phyloP scores from a whole-genome alignment of 2,888 invertebrate species.

The Sesia apiformis region DNA sequence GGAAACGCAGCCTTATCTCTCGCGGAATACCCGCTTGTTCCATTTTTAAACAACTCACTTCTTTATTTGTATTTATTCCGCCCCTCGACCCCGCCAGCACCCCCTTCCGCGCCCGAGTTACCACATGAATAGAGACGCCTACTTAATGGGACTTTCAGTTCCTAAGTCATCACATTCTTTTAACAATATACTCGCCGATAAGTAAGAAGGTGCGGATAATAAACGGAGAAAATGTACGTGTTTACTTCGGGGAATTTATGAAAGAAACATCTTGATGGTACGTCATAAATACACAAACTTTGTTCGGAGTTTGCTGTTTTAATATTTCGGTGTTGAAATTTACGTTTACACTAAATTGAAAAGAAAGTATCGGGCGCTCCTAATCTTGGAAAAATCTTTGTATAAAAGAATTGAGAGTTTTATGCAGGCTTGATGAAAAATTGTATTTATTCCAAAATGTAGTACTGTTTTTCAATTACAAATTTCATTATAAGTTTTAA shows the following conservation, averaged over 20 bases:
- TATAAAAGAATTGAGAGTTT: no score
- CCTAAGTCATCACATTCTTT: conserved; percentile 71
- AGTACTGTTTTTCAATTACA: no score
- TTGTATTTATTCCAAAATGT: no score
- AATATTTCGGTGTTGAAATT: not conserved
- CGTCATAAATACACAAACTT: conserved; percentile 45
- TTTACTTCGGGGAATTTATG: conserved; percentile 45
- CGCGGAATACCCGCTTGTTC: conserved; percentile 68
- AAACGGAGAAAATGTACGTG: conserved; percentile 61
- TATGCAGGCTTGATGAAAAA: no score
- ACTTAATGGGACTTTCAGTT: conserved; percentile 73
- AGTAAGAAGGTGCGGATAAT: conserved; percentile 68
- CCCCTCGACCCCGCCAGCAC: conserved; percentile 21
- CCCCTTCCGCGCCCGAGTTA: conserved; percentile 47
- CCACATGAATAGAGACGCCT: conserved; percentile 69
- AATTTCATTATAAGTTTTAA: no score
- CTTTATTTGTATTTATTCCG: conserved; percentile 68
- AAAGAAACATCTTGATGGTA: conserved; percentile 51
- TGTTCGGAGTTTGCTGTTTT: conserved; percentile 24
- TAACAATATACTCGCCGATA: conserved; percentile 62
- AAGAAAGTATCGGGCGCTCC: conserved; percentile 12
- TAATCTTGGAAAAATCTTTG: no score
- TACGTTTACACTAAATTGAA: conserved; percentile 21
- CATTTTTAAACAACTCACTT: conserved; percentile 73
- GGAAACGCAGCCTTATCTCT: conserved; percentile 72